phyloP scores from a whole-genome alignment of 1,140 invertebrate genomes.

The Teleopsis dalmanni region DNA sequence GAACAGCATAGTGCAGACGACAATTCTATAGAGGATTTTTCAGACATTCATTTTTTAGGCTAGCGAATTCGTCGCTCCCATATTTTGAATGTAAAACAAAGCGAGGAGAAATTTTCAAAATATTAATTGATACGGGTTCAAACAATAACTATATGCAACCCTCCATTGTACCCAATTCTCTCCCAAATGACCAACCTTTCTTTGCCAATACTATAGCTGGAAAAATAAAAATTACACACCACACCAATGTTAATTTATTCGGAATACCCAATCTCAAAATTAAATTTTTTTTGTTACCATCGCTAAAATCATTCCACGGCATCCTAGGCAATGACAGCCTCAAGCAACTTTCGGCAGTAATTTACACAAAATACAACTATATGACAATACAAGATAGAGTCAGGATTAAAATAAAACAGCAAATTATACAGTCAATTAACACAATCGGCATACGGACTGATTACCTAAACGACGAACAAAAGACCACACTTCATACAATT shows the following conservation, averaged over 20 bases:
- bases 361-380: constrained; percentile 12
- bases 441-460: constrained; percentile 9
- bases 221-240: constrained; percentile 10
- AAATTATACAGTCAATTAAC: constrained; percentile 9
- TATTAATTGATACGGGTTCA: constrained; percentile 16
- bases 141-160: constrained; percentile 18
- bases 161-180: constrained; percentile 1
- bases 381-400: constrained; percentile 3
- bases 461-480: constrained; percentile 3
- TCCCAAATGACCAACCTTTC: constrained; percentile 12
- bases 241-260: constrained; percentile 16
- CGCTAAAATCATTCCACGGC: constrained; percentile 13
- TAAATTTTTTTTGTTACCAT: constrained; percentile 15
- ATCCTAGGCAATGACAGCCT: constrained; percentile 17
- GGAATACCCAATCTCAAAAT: constrained; percentile 1
- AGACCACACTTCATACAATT: neutral
- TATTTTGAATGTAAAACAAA: constrained; percentile 16
- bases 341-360: constrained; percentile 14
- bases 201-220: constrained; percentile 16
- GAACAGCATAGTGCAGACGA: too few relatives aligned
- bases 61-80: constrained; percentile 19
- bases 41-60: constrained; percentile 18
- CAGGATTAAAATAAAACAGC: constrained; percentile 11
- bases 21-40: too few relatives aligned
- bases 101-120: constrained; percentile 14